Evolutionary conservation across 2,797 vertebrate genomes (phyloP), one percentile per base, ranked within the genome.

Genomic region (Borostomias antarcticus): DNA sequence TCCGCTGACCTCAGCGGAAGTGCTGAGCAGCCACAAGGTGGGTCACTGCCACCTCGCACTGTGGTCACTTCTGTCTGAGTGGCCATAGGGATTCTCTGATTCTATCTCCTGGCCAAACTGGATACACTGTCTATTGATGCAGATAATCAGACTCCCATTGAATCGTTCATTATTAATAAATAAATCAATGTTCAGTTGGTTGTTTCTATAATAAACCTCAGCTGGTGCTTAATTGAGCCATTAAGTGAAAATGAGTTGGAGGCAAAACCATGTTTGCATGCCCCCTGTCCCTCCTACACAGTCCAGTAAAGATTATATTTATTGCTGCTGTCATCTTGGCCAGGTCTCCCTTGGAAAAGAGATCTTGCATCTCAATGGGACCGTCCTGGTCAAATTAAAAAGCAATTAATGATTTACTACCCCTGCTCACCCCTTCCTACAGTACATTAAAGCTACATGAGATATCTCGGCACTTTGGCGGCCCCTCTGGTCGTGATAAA

Each of bases 1-100:
- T n/a, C n/a, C n/a, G n/a, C 45, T n/a, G 17, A 5, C 6, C 45
- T n/a, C 45, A 19, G 45, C 43, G 52, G 67, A 59, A 73, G 57
- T 77, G 78, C 76, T 80, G 80, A 86, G 78, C 8, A 25, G 69
- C 89, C 88, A 89, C 88, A 80, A 86, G 87, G 83, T 86, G 87
- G 85, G 86, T 81, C 83, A 69, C 60, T n/a, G n/a, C n/a, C 72
- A 53, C 73, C 54, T 19, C 59, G n/a, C 26, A 15, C 17, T 68
- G 69, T 75, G 80, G 78, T 65, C 57, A 25, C 28, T 11, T 19
- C 21, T 51, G 9, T 51, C 21, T 19, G 9, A 21, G 19, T 15
- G 40, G 17, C 17, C 1, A 8, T n/a, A 17, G 7, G 40, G 40
- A 45, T 45, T n/a, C n/a, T n/a, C 40, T n/a, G 17, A 17, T n/a